Conservation (phyloP, 53 echinoderm and acorn worm genomes). For the Echinarachnius parma region DNA sequence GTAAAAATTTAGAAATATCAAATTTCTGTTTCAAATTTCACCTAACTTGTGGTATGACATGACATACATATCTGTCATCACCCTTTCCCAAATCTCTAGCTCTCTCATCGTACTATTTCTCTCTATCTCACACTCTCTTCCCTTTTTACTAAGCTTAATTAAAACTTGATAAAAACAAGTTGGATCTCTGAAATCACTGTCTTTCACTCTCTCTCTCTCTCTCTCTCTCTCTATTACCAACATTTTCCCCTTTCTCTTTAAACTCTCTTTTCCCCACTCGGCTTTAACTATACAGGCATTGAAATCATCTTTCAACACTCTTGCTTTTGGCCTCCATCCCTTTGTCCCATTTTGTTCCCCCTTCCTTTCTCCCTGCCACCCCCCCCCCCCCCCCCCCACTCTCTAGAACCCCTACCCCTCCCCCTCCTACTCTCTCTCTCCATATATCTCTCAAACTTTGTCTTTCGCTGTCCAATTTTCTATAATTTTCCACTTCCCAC, state of each 20-base stretch:
- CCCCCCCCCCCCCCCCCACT: neutral
- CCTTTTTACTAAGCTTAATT: too few relatives aligned
- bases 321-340: too few relatives aligned
- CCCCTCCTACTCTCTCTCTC: neutral
- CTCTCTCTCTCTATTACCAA: neutral
- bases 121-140: too few relatives aligned
- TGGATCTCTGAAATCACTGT: neutral
- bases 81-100: neutral
- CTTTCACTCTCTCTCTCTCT: neutral
- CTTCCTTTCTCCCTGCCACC: neutral
- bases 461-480: neutral
- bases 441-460: slow-evolving; percentile 5
- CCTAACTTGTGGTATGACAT: neutral
- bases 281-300: too few relatives aligned
- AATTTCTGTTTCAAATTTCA: too few relatives aligned
- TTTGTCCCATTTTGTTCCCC: neutral
- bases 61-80: neutral
- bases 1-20: too few relatives aligned
- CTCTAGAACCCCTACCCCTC: neutral
- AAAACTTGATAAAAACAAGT: neutral
- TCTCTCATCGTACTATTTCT: too few relatives aligned
- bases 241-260: neutral
- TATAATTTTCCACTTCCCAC: neutral
- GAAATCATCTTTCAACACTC: too few relatives aligned
- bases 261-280: too few relatives aligned